Evolutionary conservation across 2,888 invertebrate species (phyloP).

Genomic region (Polydrusus pterygomalis): DNA sequence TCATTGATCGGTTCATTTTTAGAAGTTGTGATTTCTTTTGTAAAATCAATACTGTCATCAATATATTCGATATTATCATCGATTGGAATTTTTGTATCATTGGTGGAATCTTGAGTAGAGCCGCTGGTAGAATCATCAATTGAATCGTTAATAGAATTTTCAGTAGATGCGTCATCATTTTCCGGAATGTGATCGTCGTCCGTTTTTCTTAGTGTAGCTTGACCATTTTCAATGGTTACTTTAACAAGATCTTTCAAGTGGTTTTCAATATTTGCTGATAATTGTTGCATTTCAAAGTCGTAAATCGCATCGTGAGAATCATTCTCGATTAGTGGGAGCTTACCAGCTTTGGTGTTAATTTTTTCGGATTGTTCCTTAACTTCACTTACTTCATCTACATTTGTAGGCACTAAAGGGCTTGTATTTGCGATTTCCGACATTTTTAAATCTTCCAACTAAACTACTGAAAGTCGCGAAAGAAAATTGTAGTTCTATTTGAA

Average conservation of each 20-base stretch:
- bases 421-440: constrained; percentile 2
- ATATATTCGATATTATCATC: background rate
- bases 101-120: background rate
- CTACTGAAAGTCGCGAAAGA: background rate
- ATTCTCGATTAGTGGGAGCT: background rate
- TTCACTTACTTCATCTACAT: background rate
- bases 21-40: background rate
- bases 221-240: background rate
- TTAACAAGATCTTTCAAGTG: background rate
- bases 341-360: background rate
- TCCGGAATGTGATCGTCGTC: background rate
- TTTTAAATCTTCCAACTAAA: background rate
- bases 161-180: background rate
- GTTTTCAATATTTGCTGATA: background rate
- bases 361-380: background rate
- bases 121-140: background rate
- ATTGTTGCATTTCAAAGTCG: background rate
- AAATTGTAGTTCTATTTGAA: background rate
- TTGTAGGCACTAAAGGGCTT: background rate
- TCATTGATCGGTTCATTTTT: background rate
- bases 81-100: background rate
- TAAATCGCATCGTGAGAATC: background rate
- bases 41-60: background rate
- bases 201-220: background rate
- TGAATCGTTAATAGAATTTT: background rate